Conservation (phyloP, 2,113 vertebrate species). For the Cichladusa arquata region DNA sequence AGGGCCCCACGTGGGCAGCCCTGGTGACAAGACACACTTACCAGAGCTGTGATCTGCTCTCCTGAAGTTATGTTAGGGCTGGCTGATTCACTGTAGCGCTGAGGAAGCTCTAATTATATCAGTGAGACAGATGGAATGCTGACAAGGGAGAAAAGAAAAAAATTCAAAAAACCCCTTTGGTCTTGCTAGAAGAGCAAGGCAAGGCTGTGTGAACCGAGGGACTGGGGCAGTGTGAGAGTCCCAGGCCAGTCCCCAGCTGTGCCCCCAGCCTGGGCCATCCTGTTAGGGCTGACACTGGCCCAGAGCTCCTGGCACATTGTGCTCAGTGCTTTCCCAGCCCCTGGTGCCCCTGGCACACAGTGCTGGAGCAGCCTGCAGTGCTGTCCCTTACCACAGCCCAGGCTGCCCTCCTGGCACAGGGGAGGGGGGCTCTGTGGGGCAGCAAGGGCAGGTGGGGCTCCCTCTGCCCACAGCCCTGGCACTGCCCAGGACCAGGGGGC, state of each 20-base stretch:
- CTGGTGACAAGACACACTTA: not conserved
- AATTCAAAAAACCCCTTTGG: not conserved
- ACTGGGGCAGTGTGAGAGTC: not conserved
- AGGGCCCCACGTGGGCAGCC: not conserved
- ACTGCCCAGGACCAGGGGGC: not conserved
- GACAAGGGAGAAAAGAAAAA: not conserved
- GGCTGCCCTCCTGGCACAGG: not conserved
- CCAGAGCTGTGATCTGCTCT: not conserved
- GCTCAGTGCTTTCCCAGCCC: accelerated
- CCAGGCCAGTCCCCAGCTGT: not conserved
- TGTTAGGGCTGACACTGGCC: accelerated
- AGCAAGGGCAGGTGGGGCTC: accelerated
- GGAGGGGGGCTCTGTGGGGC: not conserved
- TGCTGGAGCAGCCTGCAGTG: not conserved
- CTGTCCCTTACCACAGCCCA: accelerated
- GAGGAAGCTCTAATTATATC: not conserved
- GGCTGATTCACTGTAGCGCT: not conserved
- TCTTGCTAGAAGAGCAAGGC: not conserved
- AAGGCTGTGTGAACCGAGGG: accelerated
- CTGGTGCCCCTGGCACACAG: accelerated
- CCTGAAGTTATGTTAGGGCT: not conserved
- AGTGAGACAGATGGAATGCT: not conserved
- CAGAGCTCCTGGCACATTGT: accelerated
- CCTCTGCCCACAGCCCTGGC: not conserved
- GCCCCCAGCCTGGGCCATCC: accelerated